A percentile compares a stretch with the other conserved stretches of the same genome.
Evolutionary conservation across 2,113 vertebrate species (phyloP).

Genomic region (Sphyrna mokarran): DNA sequence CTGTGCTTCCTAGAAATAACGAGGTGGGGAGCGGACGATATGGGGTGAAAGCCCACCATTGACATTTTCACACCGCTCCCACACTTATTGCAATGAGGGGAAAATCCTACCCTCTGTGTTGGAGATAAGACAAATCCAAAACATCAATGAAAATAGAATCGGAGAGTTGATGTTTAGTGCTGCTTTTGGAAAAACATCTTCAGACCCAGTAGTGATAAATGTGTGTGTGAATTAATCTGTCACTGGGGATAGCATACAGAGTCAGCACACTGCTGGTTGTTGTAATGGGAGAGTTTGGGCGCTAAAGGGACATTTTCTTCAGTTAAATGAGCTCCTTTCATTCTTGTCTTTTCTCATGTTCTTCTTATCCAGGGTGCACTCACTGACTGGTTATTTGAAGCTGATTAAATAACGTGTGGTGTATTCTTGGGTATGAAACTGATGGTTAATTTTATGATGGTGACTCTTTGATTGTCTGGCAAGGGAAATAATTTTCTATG

Average conservation of each 20-base stretch:
- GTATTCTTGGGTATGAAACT: not conserved
- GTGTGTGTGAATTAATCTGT: not conserved
- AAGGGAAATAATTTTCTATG: not conserved
- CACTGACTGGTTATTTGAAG: not conserved
- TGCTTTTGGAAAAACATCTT: not conserved
- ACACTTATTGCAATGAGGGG: too few species aligned
- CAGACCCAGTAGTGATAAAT: not conserved
- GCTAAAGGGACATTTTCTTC: not conserved
- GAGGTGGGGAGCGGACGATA: too few species aligned
- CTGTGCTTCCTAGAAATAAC: too few species aligned
- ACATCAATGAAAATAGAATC: not conserved
- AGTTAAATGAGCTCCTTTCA: not conserved
- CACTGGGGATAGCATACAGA: not conserved
- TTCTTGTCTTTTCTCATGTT: not conserved
- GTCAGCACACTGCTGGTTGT: not conserved
- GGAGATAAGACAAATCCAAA: not conserved
- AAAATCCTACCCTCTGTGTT: not conserved
- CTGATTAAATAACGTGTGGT: not conserved
- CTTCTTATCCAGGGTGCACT: not conserved
- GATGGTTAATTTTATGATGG: not conserved
- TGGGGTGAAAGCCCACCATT: too few species aligned
- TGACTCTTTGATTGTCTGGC: not conserved
- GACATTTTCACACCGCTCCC: too few species aligned
- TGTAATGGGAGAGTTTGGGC: not conserved
- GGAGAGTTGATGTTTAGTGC: not conserved